Evolutionary conservation across 2,113 vertebrate species (phyloP), one percentile per base, ranked within the genome.

Genomic region (Gobio gobio): DNA sequence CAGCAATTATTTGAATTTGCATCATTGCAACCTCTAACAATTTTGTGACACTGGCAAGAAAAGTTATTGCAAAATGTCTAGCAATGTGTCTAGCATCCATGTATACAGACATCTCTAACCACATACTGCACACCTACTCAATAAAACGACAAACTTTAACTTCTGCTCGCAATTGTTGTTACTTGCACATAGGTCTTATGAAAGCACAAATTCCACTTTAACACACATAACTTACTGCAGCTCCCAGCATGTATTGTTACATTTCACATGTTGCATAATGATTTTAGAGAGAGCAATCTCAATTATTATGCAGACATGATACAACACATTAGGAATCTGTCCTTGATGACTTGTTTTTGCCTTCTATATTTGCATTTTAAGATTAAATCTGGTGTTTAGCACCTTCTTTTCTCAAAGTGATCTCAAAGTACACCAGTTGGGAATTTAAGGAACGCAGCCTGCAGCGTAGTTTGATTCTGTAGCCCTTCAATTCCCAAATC

Each of bases 251-350:
- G 20, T 61, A 59, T 4, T 40, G 36, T 45, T 79, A 63, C n/a
- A 63, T 79, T 63, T 63, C 70, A 74, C 58, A 79, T 4, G 22
- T 78, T 61, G 33, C 33, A 43, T 40, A 61, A 78, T 4, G 8
- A 43, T 43, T 59, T 59, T 9, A 40, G 22, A 40, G 10, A 16
- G 6, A n/a, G 10, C 22, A 40, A n/a, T 77, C 51, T n/a, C 10
- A 58, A 6, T 40, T 16, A 59, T 78, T 59, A 78, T 78, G 20
- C 22, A 59, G 36, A 59, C 76, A 78, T 59, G 56, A 43, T 26
- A 64, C 78, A 78, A 79, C 16, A 26, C 58, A 79, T 63, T 47
- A 26, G n/a, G n/a, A 79, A 45, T 79, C 77, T 79, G 22, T 18
- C n/a, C 58, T 79, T 64, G 22, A 61, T 56, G 22, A 79, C 40